Conservation (phyloP, 1,140 invertebrate species). For the Melipona quadrifasciata region DNA sequence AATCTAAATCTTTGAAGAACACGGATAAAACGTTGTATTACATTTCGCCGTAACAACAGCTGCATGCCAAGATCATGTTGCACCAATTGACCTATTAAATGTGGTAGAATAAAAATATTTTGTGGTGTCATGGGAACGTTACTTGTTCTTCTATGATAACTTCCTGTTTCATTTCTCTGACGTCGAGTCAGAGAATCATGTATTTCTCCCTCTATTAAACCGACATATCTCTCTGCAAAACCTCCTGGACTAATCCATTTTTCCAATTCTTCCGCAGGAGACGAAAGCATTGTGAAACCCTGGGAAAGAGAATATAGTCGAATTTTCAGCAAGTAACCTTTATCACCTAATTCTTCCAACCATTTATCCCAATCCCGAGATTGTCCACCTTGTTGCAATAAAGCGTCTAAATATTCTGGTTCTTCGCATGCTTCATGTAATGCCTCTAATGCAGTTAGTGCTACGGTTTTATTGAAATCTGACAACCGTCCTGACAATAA, state of each 20-base stretch:
- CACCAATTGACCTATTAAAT: constrained; percentile 94
- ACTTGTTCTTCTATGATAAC: constrained; percentile 85
- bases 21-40: constrained; percentile 75
- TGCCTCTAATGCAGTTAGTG: constrained; percentile 89
- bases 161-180: constrained; percentile 90
- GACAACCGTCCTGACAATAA: constrained; percentile 91
- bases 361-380: constrained; percentile 72
- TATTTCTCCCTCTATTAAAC: constrained; percentile 92
- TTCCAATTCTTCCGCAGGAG: constrained; percentile 76
- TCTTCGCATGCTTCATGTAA: constrained; percentile 97
- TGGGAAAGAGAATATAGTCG: constrained; percentile 90
- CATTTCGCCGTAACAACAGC: constrained; percentile 82
- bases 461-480: constrained; percentile 89
- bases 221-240: constrained; percentile 88
- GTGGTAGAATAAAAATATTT: constrained; percentile 89
- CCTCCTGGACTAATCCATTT: constrained; percentile 77
- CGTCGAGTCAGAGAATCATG: constrained; percentile 94
- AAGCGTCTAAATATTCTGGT: constrained; percentile 90
- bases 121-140: constrained; percentile 73
- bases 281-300: constrained; percentile 83
- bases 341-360: constrained; percentile 90
- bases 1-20: constrained; percentile 75
- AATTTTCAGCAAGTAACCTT: constrained; percentile 91
- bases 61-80: constrained; percentile 89
- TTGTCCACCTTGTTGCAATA: constrained; percentile 79